These are phyloP conservation scores for Drosophila birchii DNA, from an alignment of 2,888 invertebrate genomes.

Conservation along the genomic window DNA sequence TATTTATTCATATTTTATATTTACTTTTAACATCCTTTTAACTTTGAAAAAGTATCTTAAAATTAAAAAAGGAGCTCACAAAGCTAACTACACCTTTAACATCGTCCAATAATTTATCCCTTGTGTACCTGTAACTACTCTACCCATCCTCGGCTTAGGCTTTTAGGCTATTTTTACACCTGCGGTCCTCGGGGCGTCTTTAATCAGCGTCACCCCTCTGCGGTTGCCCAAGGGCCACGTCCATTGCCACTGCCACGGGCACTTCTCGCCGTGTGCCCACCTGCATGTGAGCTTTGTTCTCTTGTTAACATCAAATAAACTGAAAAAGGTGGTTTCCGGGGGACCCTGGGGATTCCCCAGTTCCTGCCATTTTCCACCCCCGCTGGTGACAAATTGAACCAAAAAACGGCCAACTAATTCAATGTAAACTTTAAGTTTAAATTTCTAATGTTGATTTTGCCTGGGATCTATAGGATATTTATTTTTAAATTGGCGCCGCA, in stretches of 20 bases:
- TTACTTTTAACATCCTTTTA: background rate
- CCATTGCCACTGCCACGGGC: background rate
- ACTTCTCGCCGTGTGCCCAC: constrained; percentile 21
- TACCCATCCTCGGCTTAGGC: constrained; percentile 5
- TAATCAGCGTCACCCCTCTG: constrained; percentile 45
- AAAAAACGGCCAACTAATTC: constrained; percentile 25
- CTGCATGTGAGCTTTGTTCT: constrained; percentile 41
- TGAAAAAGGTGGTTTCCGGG: constrained; percentile 22
- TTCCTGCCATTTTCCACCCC: constrained; percentile 7
- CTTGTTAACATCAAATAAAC: constrained; percentile 41
- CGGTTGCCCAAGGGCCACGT: constrained; percentile 18
- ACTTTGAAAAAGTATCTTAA: background rate
- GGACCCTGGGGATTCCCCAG: background rate
- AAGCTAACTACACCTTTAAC: background rate
- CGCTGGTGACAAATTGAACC: constrained; percentile 27
- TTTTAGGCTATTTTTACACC: constrained; percentile 45
- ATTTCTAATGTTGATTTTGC: constrained; percentile 43
- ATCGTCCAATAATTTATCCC: background rate
- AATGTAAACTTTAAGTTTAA: constrained; percentile 44
- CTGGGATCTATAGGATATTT: constrained; percentile 14
- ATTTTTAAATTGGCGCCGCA: constrained; percentile 11
- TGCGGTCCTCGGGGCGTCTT: constrained; percentile 55
- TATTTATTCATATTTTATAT: background rate
- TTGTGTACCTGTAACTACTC: constrained; percentile 15
- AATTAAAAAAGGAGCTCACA: too few species aligned